These are phyloP conservation scores for Sphaeramia orbicularis DNA, from an alignment of 2,797 vertebrate species.

Conservation along the genomic window DNA sequence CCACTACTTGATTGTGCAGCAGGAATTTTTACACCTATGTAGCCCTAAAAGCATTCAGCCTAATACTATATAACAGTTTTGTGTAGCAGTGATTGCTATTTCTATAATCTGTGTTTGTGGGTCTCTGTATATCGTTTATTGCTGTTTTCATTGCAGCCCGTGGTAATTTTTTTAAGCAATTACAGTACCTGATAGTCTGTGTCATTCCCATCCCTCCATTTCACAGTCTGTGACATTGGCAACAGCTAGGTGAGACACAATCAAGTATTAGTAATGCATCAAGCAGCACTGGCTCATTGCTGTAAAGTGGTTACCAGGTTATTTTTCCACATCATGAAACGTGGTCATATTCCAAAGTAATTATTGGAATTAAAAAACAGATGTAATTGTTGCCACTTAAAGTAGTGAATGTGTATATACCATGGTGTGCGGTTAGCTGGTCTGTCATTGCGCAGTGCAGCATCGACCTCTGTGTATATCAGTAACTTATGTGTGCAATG, in stretches of 20 bases:
- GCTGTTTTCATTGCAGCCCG: conserved; percentile 12
- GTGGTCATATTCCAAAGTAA: conserved; percentile 7
- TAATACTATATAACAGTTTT: not conserved
- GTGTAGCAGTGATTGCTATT: not conserved
- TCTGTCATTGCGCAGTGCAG: conserved; percentile 9
- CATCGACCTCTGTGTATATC: conserved; percentile 23
- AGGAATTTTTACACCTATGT: not conserved
- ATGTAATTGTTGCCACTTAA: conserved; percentile 3
- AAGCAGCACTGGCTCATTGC: conserved; percentile 19
- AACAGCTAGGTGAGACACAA: conserved; percentile 12
- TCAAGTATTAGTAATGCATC: conserved; percentile 38
- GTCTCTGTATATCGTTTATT: conserved; percentile 3
- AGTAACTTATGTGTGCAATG: conserved; percentile 21
- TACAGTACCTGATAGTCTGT: conserved; percentile 32
- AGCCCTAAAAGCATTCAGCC: not conserved
- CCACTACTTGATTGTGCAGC: conserved; percentile 2
- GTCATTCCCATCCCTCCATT: conserved; percentile 40
- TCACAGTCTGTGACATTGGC: conserved; percentile 33
- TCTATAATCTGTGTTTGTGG: conserved; percentile 11
- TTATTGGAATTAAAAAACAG: conserved; percentile 14
- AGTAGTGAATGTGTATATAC: not conserved
- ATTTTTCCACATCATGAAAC: conserved; percentile 33
- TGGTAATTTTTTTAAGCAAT: conserved; percentile 36
- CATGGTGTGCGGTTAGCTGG: not conserved
- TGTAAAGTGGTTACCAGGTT: conserved; percentile 15